Conservation (phyloP, 2,888 invertebrate species). For the Agrypnus murinus region DNA sequence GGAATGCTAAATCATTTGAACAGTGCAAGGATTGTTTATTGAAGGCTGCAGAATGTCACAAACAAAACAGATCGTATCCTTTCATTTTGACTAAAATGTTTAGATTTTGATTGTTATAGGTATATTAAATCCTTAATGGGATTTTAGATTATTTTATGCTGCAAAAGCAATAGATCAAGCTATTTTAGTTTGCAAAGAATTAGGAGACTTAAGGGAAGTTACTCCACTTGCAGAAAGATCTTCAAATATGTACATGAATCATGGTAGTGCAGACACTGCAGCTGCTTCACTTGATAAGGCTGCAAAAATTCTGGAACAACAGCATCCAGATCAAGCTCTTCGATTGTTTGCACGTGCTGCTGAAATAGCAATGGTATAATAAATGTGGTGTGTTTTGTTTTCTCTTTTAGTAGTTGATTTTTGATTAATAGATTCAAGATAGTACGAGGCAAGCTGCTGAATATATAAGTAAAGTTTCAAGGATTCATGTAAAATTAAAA, state of each 20-base stretch:
- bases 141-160: slow-evolving; percentile 87
- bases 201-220: slow-evolving; percentile 78
- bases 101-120: not conserved
- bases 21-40: slow-evolving; percentile 88
- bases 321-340: slow-evolving; percentile 85
- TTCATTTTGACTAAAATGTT: slow-evolving; percentile 57
- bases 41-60: slow-evolving; percentile 91
- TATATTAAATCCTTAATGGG: slow-evolving; percentile 65
- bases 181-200: slow-evolving; percentile 82
- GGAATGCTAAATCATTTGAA: slow-evolving; percentile 86
- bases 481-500: slow-evolving; percentile 87
- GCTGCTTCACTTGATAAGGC: slow-evolving; percentile 90
- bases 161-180: slow-evolving; percentile 94
- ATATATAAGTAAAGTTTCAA: slow-evolving; percentile 90
- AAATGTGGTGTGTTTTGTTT: too few relatives aligned
- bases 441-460: slow-evolving; percentile 92
- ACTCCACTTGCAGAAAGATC: slow-evolving; percentile 82
- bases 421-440: slow-evolving; percentile 81
- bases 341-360: slow-evolving; percentile 88
- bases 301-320: slow-evolving; percentile 88
- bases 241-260: slow-evolving; percentile 88
- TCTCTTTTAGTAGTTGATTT: too few relatives aligned
- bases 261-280: slow-evolving; percentile 93
- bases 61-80: slow-evolving; percentile 87
- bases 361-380: slow-evolving; percentile 90